phyloP scores from a whole-genome alignment of 2,888 invertebrate genomes.

The Lasiommata megera region DNA sequence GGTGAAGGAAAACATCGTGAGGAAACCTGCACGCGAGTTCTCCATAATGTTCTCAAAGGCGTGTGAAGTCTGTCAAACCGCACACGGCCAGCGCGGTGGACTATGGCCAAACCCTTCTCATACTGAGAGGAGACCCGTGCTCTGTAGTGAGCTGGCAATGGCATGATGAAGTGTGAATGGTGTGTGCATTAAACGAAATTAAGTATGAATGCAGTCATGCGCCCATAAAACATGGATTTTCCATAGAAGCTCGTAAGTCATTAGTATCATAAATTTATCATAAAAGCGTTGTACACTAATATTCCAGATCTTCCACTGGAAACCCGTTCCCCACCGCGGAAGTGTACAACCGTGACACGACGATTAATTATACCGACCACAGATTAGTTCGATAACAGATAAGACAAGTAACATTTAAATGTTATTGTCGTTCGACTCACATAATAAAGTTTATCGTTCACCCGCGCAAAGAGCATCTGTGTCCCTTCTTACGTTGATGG shows the following conservation, averaged over 20 bases:
- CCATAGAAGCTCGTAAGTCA: conserved; percentile 9
- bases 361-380: conserved; percentile 58
- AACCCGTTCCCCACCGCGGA: conserved; percentile 58
- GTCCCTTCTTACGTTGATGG: conserved; percentile 30
- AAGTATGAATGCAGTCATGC: conserved; percentile 4
- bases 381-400: conserved; percentile 48
- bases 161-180: too few relatives aligned
- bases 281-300: conserved; percentile 20
- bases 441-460: conserved; percentile 37
- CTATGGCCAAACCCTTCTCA: too few relatives aligned
- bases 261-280: conserved; percentile 23
- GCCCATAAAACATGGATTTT: conserved; percentile 5
- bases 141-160: too few relatives aligned
- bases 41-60: too few relatives aligned
- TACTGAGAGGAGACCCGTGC: too few relatives aligned
- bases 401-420: conserved; percentile 38
- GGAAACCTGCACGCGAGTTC: too few relatives aligned
- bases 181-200: background rate
- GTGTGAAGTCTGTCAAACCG: too few relatives aligned
- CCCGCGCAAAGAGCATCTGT: conserved; percentile 36
- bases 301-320: conserved; percentile 38
- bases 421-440: conserved; percentile 35
- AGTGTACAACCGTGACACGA: conserved; percentile 44
- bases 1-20: too few relatives aligned
- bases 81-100: too few relatives aligned